Conservation (phyloP, 2,888 invertebrate species). For the Cryptocheilus praepositus region DNA sequence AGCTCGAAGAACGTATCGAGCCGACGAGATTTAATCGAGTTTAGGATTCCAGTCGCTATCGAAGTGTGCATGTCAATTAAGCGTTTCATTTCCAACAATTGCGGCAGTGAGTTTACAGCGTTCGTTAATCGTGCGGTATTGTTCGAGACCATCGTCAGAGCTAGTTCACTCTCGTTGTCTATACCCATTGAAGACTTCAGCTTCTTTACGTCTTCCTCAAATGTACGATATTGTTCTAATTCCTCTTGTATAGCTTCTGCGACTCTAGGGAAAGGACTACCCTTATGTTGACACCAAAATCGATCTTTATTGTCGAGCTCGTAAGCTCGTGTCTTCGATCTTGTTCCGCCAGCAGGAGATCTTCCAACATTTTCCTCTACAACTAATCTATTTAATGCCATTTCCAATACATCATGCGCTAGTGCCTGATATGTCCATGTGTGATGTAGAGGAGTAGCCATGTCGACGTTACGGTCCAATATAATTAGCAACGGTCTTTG, state of each 20-base stretch:
- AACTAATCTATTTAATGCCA: conserved; percentile 89
- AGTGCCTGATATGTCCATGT: conserved; percentile 99
- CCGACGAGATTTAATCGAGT: conserved; percentile 90
- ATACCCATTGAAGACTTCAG: conserved; percentile 96
- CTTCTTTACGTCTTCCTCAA: conserved; percentile 97
- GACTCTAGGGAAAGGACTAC: conserved; percentile 94
- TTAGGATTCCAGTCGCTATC: conserved; percentile 93
- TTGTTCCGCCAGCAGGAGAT: conserved; percentile 79
- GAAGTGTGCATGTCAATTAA: conserved; percentile 99
- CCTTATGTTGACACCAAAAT: conserved; percentile 96
- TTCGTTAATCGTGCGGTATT: conserved; percentile 95
- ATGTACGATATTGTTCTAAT: conserved; percentile 93
- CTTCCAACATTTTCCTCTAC: conserved; percentile 80
- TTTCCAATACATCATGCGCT: conserved; percentile 95
- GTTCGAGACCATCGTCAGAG: conserved; percentile 91
- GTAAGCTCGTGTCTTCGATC: conserved; percentile 89
- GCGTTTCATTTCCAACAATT: conserved; percentile 96
- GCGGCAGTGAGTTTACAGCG: conserved; percentile 96
- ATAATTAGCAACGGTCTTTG: conserved; percentile 95
- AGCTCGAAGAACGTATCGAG: conserved; percentile 97
- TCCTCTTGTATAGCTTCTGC: conserved; percentile 99
- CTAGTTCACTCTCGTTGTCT: conserved; percentile 91
- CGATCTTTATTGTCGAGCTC: conserved; percentile 93
- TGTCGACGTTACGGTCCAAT: conserved; percentile 94
- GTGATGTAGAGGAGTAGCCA: conserved; percentile 98